Conservation (phyloP, 2,797 vertebrate genomes). For the Brotogeris chrysoptera region DNA sequence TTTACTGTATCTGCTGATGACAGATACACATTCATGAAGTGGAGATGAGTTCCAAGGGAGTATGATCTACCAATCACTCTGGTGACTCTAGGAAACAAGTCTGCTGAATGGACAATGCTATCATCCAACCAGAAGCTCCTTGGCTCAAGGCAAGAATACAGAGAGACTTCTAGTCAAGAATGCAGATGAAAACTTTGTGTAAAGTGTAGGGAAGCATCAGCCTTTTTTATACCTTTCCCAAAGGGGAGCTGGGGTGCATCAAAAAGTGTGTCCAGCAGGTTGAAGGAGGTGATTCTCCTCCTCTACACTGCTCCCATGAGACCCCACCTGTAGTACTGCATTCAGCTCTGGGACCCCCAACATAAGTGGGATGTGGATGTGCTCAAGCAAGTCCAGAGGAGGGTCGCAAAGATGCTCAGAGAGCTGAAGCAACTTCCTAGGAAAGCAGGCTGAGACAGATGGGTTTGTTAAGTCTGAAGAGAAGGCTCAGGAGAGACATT, state of each 20-base stretch:
- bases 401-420: not conserved
- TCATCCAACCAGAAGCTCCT: not conserved
- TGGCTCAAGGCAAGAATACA: not conserved
- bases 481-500: not conserved
- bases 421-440: not conserved
- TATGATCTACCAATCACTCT: not conserved
- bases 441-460: not conserved
- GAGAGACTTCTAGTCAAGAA: not conserved
- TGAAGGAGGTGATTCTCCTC: not conserved
- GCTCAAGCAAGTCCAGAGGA: not conserved
- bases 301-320: not conserved
- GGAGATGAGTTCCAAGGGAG: not conserved
- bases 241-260: not conserved
- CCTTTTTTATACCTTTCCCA: not conserved
- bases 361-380: not conserved
- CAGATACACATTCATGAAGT: not conserved
- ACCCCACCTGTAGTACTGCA: not conserved
- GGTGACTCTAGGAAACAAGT: not conserved
- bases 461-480: not conserved
- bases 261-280: not conserved
- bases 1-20: not conserved
- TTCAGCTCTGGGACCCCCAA: not conserved
- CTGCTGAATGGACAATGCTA: not conserved
- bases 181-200: not conserved
- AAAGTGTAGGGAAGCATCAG: not conserved